Percentiles rank a stretch among this genome's conserved stretches.
Evolutionary conservation across 2,797 vertebrate genomes (phyloP).

Genomic region (Sebastes dallii): DNA sequence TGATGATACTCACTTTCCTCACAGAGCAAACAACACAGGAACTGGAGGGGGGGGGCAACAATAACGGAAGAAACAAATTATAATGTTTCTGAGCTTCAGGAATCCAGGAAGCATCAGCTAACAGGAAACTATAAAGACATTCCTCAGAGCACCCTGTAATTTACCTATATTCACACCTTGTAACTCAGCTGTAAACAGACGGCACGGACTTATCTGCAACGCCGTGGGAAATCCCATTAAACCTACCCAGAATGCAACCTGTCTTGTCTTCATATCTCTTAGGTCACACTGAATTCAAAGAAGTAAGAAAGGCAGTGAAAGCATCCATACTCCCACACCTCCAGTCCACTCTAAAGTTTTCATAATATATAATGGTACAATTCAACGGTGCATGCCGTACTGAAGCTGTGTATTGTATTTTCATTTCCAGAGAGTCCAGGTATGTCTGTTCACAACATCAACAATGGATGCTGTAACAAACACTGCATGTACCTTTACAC

Average conservation of each 20-base stretch:
- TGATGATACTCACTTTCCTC: neutral
- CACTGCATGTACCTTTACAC: neutral
- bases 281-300: neutral
- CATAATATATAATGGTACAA: neutral
- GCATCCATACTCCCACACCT: neutral
- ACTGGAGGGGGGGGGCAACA: rapidly evolving
- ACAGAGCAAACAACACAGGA: neutral
- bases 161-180: neutral
- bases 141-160: constrained; percentile 37
- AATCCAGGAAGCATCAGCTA: neutral
- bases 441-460: neutral
- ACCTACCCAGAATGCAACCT: neutral
- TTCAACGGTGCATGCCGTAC: neutral
- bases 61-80: constrained; percentile 14
- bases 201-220: neutral
- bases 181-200: constrained; percentile 23
- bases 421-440: neutral
- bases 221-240: neutral
- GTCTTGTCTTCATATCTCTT: neutral
- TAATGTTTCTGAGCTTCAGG: neutral
- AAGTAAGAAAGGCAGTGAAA: neutral
- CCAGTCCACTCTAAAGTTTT: neutral
- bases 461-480: neutral
- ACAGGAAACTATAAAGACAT: constrained; percentile 30
- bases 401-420: neutral